Evolutionary conservation across 1,140 invertebrate species (phyloP), one percentile per base, ranked within the genome.

Genomic region (Drosophila saltans): DNA sequence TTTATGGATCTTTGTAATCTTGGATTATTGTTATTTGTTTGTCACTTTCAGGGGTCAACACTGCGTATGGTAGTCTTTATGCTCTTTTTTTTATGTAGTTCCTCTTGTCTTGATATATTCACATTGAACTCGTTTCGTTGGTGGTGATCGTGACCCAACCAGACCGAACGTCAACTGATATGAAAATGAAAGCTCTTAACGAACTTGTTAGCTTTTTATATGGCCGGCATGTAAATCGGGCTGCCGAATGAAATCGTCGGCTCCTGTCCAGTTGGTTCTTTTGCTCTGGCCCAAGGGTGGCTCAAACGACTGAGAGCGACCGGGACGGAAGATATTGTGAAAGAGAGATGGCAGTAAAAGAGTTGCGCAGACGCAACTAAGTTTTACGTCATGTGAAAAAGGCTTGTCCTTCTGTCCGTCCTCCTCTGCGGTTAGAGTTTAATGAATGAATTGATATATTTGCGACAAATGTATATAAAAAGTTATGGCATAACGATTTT

Each of bases 181-280:
- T 52, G 45, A 52, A 24, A 26, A 26, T 52, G 45, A 52, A 24
- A 24, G 45, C 21, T 52, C n/a, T 52, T 6, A 24, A 26, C 66
- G 69, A 57, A 76, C 62, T 69, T 75, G 76, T 72, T 72, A 69
- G 82, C 79, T 78, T 88, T 52, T 83, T 88, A 86, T 86, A 86
- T 78, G 77, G 45, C 41, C 55, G 65, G 74, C 78, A 55, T 78
- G 69, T 64, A 80, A 84, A 77, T 74, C 67, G 69, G 69, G 57
- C 24, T 57, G 21, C 33, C 33, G 56, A 36, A 39, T 62, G 33
- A 24, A 36, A 67, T 67, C 67, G 40, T 72, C 70, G 69, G 58
- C n/a, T 61, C 67, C 28, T 58, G 33, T 56, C 61, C 64, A 61
- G 72, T 57, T 75, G 45, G 33, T 58, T 59, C 33, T 59, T 36